phyloP scores from a whole-genome alignment of 2,797 vertebrate species.

The Sebastes trivittatus region DNA sequence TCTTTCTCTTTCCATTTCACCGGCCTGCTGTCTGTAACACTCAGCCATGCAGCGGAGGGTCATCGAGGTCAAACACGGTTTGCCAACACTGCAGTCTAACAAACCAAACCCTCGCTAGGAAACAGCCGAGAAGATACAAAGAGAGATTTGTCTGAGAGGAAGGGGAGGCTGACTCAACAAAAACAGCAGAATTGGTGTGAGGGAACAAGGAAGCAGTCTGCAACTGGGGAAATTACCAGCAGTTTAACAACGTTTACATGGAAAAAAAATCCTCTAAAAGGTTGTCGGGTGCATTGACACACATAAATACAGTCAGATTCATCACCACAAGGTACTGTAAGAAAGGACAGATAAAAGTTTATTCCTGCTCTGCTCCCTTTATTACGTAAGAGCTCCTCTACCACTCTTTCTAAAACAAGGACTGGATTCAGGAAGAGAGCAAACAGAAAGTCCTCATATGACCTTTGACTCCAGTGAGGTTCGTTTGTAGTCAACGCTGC shows the following conservation, averaged over 20 bases:
- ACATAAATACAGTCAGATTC: neutral
- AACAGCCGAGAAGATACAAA: slow-evolving; percentile 58
- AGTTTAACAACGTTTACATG: neutral
- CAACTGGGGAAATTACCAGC: slow-evolving; percentile 2
- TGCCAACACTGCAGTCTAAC: slow-evolving; percentile 53
- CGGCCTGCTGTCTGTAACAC: slow-evolving; percentile 2
- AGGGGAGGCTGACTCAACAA: slow-evolving; percentile 62
- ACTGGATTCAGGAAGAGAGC: slow-evolving; percentile 4
- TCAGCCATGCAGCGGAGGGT: slow-evolving; percentile 22
- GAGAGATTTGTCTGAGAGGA: slow-evolving; percentile 56
- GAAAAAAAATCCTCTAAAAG: neutral
- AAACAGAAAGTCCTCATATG: slow-evolving; percentile 6
- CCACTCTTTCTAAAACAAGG: neutral
- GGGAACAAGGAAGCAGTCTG: slow-evolving; percentile 52
- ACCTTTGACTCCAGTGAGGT: slow-evolving; percentile 1
- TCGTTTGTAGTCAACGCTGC: neutral
- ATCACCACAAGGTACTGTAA: neutral
- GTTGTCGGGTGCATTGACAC: neutral
- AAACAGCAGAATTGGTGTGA: slow-evolving; percentile 39
- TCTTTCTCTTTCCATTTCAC: slow-evolving; percentile 15
- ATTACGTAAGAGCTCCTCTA: slow-evolving; percentile 9
- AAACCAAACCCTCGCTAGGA: slow-evolving; percentile 36
- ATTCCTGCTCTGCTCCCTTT: slow-evolving; percentile 3
- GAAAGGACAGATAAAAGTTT: neutral
- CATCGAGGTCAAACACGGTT: slow-evolving; percentile 35